These are phyloP conservation scores for Alosa alosa DNA, from an alignment of 2,113 vertebrate genomes.

Conservation along the genomic window DNA sequence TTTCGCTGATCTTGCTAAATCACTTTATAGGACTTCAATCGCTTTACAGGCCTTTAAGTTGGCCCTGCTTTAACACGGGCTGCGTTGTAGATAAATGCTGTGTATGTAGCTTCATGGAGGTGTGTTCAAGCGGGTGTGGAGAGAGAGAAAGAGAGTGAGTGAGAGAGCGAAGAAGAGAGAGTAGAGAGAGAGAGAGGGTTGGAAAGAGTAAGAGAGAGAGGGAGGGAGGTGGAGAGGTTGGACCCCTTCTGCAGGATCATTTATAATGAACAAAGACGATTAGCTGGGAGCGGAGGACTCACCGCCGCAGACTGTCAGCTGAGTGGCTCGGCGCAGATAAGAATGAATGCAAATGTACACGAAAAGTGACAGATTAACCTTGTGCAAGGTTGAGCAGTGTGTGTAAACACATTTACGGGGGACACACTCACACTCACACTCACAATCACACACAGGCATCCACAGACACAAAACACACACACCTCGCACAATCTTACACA, in stretches of 20 bases:
- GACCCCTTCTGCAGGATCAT: slow-evolving; percentile 61
- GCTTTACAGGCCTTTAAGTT: neutral
- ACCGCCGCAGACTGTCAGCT: slow-evolving; percentile 60
- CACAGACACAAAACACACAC: neutral
- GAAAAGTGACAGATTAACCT: slow-evolving; percentile 78
- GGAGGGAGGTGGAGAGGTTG: slow-evolving; percentile 22
- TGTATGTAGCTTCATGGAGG: neutral
- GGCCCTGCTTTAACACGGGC: neutral
- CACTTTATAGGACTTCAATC: slow-evolving; percentile 13
- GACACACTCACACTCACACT: neutral
- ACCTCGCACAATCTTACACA: neutral
- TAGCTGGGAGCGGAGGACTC: slow-evolving; percentile 64
- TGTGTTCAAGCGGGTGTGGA: neutral
- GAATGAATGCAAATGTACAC: slow-evolving; percentile 76
- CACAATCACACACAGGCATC: neutral
- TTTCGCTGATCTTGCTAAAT: slow-evolving; percentile 17
- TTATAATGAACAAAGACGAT: slow-evolving; percentile 74
- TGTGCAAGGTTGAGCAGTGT: slow-evolving; percentile 70
- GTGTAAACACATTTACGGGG: slow-evolving; percentile 44
- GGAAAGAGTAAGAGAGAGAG: neutral
- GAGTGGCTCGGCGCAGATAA: slow-evolving; percentile 74
- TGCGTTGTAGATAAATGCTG: neutral
- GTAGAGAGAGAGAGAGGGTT: neutral
- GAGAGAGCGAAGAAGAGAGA: neutral
- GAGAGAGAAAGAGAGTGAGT: neutral